Conservation (phyloP, 1,140 invertebrate genomes). For the Orius laevigatus region DNA sequence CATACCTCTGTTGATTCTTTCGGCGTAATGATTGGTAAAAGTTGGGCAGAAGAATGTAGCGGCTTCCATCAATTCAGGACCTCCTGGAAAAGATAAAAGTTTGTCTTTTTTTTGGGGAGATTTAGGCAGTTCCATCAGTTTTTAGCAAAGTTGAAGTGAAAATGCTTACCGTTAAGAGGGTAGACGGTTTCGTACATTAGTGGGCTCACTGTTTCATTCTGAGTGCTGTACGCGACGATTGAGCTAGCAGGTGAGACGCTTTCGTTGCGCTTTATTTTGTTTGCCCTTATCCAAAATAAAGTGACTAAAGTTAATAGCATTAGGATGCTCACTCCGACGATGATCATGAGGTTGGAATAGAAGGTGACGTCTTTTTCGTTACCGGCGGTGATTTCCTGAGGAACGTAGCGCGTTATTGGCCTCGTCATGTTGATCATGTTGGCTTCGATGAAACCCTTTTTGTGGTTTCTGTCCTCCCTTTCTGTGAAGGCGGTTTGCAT, state of each 20-base stretch:
- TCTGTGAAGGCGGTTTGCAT: slow-evolving; percentile 4
- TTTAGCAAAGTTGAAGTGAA: background rate
- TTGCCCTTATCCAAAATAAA: background rate
- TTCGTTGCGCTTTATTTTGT: background rate
- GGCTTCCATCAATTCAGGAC: background rate
- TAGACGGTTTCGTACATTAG: slow-evolving; percentile 7
- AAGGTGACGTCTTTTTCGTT: background rate
- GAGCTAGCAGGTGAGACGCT: background rate
- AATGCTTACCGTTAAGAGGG: slow-evolving; percentile 7
- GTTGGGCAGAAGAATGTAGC: slow-evolving; percentile 13
- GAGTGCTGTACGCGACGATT: background rate
- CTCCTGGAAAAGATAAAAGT: background rate
- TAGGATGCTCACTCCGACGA: background rate
- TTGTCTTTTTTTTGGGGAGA: background rate
- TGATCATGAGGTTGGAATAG: background rate
- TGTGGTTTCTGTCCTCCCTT: background rate
- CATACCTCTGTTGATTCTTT: slow-evolving; percentile 13
- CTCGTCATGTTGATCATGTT: background rate
- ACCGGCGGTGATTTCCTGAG: background rate
- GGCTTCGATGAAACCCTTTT: background rate
- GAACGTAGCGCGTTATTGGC: background rate
- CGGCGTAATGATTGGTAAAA: slow-evolving; percentile 14
- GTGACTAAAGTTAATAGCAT: background rate
- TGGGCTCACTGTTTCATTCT: too few species aligned
- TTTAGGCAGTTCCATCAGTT: background rate